phyloP scores from a whole-genome alignment of 2,113 vertebrate genomes.

The Megaptera novaeangliae region DNA sequence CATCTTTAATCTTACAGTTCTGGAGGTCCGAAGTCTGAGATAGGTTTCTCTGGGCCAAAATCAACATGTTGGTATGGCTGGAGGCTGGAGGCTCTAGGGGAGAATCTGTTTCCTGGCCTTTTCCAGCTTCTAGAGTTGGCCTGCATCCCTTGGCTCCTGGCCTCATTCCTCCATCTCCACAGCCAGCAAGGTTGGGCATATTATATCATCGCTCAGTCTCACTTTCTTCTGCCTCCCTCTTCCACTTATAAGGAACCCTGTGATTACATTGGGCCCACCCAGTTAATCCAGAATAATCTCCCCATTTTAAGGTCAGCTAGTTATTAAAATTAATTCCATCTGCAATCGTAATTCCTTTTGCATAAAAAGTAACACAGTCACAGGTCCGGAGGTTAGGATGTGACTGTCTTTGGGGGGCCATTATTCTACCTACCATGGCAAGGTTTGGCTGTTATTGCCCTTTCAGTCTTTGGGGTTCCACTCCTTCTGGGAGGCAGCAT shows the following conservation, averaged over 20 bases:
- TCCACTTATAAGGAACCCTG: too few species aligned
- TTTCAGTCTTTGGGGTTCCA: background rate
- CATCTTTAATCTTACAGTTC: background rate
- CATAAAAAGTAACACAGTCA: background rate
- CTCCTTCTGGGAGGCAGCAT: background rate
- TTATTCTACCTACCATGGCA: background rate
- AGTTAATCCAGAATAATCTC: background rate
- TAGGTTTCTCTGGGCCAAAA: background rate
- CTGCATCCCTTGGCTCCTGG: background rate
- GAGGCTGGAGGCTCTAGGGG: background rate
- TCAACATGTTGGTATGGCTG: background rate
- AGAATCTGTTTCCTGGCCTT: too few species aligned
- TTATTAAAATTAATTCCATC: background rate
- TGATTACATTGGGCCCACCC: background rate
- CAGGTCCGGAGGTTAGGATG: background rate
- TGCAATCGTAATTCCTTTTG: background rate
- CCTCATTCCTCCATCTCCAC: background rate
- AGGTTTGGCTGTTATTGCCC: background rate
- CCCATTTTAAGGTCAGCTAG: background rate
- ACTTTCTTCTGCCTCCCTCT: background rate
- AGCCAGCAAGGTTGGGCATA: background rate
- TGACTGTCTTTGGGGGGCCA: background rate
- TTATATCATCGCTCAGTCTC: background rate
- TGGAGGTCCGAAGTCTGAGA: background rate
- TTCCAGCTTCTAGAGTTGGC: background rate